Conservation (phyloP, 2,797 vertebrate genomes). For the Mycteria americana region DNA sequence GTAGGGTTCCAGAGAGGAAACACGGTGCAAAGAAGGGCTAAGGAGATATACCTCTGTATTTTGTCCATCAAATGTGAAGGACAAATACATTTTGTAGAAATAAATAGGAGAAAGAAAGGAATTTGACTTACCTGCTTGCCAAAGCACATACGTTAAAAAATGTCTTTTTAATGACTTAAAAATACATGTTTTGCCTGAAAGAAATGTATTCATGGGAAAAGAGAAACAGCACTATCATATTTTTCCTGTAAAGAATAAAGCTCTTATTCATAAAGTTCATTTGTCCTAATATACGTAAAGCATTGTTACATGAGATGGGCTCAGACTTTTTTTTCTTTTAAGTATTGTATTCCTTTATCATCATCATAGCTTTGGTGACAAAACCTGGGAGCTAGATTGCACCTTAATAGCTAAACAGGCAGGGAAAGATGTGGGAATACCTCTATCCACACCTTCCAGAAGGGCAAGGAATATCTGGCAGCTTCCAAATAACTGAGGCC, state of each 20-base stretch:
- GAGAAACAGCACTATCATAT: not conserved
- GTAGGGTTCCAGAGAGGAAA: not conserved
- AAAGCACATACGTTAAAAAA: not conserved
- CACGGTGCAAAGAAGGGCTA: not conserved
- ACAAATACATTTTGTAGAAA: not conserved
- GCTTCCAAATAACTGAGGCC: not conserved
- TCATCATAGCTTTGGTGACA: not conserved
- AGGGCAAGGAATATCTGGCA: not conserved
- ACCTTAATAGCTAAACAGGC: not conserved
- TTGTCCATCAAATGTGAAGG: not conserved
- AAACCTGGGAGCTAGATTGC: not conserved
- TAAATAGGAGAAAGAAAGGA: not conserved
- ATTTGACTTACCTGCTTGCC: not conserved
- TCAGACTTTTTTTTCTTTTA: not conserved
- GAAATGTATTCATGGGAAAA: not conserved
- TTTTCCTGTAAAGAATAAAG: not conserved
- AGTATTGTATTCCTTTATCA: not conserved
- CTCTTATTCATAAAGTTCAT: not conserved
- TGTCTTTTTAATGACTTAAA: not conserved
- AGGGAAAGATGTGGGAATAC: not conserved
- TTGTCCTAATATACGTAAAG: not conserved
- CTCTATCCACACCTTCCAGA: not conserved
- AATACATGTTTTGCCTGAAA: not conserved
- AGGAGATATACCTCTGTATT: not conserved
- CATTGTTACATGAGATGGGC: not conserved